These are phyloP conservation scores for Blennius ocellaris DNA, from an alignment of 2,113 vertebrate genomes.

Conservation along the genomic window DNA sequence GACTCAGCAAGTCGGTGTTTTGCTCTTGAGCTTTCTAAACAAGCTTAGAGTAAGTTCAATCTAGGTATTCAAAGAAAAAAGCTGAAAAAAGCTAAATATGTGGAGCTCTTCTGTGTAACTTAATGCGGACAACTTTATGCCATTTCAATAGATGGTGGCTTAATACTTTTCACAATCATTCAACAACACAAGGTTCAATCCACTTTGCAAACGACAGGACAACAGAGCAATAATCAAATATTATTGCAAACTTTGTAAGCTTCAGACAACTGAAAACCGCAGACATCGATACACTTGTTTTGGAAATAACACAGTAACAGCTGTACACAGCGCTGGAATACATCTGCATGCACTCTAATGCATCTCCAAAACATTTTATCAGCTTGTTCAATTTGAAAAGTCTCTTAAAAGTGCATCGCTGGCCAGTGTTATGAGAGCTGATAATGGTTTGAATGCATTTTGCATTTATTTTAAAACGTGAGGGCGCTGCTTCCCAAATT, in stretches of 20 bases:
- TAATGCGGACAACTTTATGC: too few species aligned
- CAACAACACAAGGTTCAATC: too few species aligned
- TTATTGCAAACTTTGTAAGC: not conserved
- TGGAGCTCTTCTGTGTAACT: too few species aligned
- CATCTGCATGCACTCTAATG: not conserved
- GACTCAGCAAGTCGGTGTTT: not conserved
- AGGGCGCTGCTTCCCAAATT: not conserved
- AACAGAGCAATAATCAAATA: too few species aligned
- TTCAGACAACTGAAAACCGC: not conserved
- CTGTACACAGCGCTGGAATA: not conserved
- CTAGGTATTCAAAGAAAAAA: too few species aligned
- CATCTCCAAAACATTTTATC: not conserved
- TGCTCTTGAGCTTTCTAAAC: too few species aligned
- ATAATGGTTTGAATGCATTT: conserved; percentile 10
- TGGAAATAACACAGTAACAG: not conserved
- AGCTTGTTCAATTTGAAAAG: not conserved
- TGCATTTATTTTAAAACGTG: conserved; percentile 9
- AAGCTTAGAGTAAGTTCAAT: too few species aligned
- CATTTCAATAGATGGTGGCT: too few species aligned
- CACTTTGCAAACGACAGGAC: too few species aligned
- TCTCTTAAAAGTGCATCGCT: conserved; percentile 1
- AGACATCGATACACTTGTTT: not conserved
- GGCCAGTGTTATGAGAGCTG: conserved; percentile 8
- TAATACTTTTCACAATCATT: too few species aligned
- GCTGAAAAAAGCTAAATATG: too few species aligned